These are phyloP conservation scores for Oceanites oceanicus DNA, from an alignment of 2,113 vertebrate species.

Conservation along the genomic window DNA sequence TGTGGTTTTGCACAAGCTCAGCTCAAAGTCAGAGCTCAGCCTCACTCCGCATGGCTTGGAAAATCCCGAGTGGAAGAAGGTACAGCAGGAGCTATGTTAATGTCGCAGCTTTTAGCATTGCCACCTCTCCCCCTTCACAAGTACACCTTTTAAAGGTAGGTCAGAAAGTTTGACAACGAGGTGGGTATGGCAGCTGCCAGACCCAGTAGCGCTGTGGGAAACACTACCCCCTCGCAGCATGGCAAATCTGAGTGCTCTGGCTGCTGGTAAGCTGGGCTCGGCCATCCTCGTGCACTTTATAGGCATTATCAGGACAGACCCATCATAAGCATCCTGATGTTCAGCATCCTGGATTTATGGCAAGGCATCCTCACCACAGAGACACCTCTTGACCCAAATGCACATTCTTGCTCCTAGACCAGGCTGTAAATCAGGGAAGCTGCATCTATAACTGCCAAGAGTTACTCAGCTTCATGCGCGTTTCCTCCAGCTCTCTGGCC, in stretches of 20 bases:
- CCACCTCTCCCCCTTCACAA: neutral
- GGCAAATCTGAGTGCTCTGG: neutral
- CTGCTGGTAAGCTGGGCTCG: neutral
- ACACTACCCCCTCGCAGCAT: fast-evolving
- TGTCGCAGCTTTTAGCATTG: neutral
- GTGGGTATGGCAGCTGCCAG: neutral
- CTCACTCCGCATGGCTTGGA: neutral
- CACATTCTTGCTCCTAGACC: conserved; percentile 44
- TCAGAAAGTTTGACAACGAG: neutral
- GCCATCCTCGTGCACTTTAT: neutral
- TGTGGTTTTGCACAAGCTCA: neutral
- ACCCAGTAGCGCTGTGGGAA: neutral
- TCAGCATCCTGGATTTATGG: conserved; percentile 31
- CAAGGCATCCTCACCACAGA: conserved; percentile 14
- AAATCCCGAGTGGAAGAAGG: neutral
- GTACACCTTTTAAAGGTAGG: neutral
- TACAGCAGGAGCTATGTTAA: neutral
- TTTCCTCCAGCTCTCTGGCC: conserved; percentile 58
- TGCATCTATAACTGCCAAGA: conserved; percentile 51
- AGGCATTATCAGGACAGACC: neutral
- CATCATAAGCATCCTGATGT: neutral
- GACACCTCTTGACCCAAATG: conserved; percentile 55
- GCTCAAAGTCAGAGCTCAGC: neutral
- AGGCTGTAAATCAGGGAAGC: conserved; percentile 39
- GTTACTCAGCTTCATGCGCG: conserved; percentile 25